phyloP scores from a whole-genome alignment of 1,140 invertebrate species.

The Ceratina australensis region DNA sequence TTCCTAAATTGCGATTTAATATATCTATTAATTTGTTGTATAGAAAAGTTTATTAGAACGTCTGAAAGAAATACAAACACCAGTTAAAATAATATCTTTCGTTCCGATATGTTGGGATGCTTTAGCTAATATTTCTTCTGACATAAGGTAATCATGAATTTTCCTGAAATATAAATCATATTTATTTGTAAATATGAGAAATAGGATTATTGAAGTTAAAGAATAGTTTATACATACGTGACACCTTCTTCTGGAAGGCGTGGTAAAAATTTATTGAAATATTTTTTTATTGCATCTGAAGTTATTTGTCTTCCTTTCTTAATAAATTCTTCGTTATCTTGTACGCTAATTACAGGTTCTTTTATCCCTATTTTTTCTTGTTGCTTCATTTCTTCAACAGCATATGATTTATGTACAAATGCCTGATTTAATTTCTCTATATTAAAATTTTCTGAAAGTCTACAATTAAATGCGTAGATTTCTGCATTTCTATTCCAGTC shows the following conservation, averaged over 20 bases:
- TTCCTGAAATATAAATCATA: constrained; percentile 72
- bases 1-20: constrained; percentile 82
- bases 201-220: not conserved
- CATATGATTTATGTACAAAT: constrained; percentile 90
- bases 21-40: constrained; percentile 39
- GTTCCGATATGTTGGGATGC: constrained; percentile 88
- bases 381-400: constrained; percentile 85
- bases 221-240: constrained; percentile 73
- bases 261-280: constrained; percentile 84
- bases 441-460: constrained; percentile 92
- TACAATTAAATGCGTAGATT: constrained; percentile 91
- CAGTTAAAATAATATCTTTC: constrained; percentile 88
- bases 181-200: constrained; percentile 9
- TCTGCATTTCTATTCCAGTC: constrained; percentile 95
- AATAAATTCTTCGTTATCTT: constrained; percentile 86
- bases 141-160: constrained; percentile 84
- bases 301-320: constrained; percentile 84
- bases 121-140: constrained; percentile 84
- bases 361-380: constrained; percentile 85
- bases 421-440: constrained; percentile 85
- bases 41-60: not conserved
- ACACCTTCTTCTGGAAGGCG: constrained; percentile 87
- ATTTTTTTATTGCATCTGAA: constrained; percentile 80
- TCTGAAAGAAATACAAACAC: constrained; percentile 80
- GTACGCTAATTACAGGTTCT: constrained; percentile 80